These are phyloP conservation scores for Drosophila kuntzei DNA, from an alignment of 2,888 invertebrate species.

Conservation along the genomic window DNA sequence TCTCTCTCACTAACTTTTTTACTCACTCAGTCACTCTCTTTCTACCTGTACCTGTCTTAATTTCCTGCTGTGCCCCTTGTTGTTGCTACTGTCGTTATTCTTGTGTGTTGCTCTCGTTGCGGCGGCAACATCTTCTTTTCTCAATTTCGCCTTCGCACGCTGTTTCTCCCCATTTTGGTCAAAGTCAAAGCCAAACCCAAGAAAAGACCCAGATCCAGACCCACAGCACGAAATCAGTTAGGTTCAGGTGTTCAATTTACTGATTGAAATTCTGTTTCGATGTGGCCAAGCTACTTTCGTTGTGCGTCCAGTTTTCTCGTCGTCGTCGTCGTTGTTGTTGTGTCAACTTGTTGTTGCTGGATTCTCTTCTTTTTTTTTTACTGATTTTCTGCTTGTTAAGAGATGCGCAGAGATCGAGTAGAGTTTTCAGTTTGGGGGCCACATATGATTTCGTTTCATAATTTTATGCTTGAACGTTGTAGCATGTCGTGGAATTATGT, in stretches of 20 bases:
- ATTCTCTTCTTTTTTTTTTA: conserved; percentile 9
- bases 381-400: conserved; percentile 50
- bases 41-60: conserved; percentile 47
- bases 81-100: conserved; percentile 31
- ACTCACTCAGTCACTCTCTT: not conserved
- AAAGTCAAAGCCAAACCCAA: conserved; percentile 8
- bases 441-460: conserved; percentile 59
- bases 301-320: conserved; percentile 54
- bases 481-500: conserved; percentile 68
- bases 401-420: conserved; percentile 32
- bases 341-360: conserved; percentile 29
- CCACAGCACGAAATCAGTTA: conserved; percentile 75
- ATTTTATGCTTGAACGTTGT: conserved; percentile 46
- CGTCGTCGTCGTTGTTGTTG: not conserved
- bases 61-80: conserved; percentile 69
- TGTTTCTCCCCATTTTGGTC: conserved; percentile 66
- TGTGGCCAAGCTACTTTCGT: conserved; percentile 74
- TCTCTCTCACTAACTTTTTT: not conserved
- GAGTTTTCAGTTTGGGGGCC: conserved; percentile 17
- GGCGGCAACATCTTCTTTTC: conserved; percentile 62
- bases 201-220: conserved; percentile 14
- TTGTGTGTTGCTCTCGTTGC: conserved; percentile 35
- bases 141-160: conserved; percentile 46
- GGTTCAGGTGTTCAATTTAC: conserved; percentile 82
- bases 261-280: conserved; percentile 79